Percentiles rank a stretch among this genome's conserved stretches.
Evolutionary conservation across 2,797 vertebrate species (phyloP).

Genomic region (Scolopax rusticola): DNA sequence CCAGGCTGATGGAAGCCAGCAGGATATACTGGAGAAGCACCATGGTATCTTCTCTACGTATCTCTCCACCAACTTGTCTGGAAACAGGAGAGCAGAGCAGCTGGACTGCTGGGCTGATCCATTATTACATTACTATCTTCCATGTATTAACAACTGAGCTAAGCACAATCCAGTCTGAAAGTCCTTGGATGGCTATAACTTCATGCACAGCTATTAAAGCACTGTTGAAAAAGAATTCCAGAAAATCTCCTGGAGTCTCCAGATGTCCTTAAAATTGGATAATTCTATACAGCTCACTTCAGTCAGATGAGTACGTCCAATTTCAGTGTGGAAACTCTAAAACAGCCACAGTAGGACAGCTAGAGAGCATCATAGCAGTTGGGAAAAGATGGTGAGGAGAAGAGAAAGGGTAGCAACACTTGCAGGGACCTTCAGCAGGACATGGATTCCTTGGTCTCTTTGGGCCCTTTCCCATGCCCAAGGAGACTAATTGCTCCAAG

Average conservation of each 20-base stretch:
- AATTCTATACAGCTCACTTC: neutral
- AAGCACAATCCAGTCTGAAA: neutral
- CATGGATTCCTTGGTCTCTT: neutral
- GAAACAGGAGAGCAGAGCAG: neutral
- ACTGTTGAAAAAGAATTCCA: neutral
- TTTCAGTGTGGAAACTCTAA: neutral
- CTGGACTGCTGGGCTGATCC: neutral
- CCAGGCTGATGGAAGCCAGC: neutral
- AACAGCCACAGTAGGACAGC: neutral
- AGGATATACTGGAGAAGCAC: neutral
- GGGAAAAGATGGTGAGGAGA: neutral
- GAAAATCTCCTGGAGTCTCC: slow-evolving; percentile 2
- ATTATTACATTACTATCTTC: neutral
- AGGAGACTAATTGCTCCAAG: neutral
- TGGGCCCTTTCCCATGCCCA: neutral
- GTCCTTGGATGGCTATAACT: neutral
- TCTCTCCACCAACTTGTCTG: neutral
- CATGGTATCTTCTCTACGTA: neutral
- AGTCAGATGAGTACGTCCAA: neutral
- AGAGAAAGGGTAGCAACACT: neutral
- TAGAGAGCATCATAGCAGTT: neutral
- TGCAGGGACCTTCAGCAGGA: neutral
- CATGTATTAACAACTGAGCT: neutral
- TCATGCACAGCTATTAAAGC: neutral
- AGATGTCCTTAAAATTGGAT: slow-evolving; percentile 11